phyloP scores from a whole-genome alignment of 2,797 vertebrate genomes.

The Neopelma chrysocephalum region DNA sequence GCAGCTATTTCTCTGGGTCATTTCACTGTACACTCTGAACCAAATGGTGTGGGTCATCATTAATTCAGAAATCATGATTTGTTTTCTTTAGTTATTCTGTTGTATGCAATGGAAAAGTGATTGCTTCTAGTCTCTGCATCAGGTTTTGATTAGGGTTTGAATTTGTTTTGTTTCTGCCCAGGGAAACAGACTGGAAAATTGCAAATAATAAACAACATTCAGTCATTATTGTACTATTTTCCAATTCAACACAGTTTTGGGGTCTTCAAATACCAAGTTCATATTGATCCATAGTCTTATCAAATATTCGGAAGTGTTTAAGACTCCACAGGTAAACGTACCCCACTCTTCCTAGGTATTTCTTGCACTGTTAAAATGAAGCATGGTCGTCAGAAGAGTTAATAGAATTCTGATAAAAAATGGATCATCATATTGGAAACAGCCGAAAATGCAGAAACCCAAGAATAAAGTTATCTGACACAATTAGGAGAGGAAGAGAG shows the following conservation, averaged over 20 bases:
- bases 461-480: not conserved
- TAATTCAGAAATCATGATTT: constrained; percentile 1
- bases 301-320: not conserved
- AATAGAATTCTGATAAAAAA: not conserved
- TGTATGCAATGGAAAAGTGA: not conserved
- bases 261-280: not conserved
- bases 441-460: not conserved
- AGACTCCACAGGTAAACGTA: not conserved
- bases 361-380: not conserved
- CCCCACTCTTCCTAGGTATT: not conserved
- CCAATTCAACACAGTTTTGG: not conserved
- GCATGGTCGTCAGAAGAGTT: not conserved
- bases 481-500: not conserved
- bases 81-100: not conserved
- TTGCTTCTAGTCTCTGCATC: not conserved
- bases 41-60: not conserved
- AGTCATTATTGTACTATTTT: not conserved
- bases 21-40: not conserved
- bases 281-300: not conserved
- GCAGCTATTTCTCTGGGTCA: not conserved
- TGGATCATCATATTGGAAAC: not conserved
- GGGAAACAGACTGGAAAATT: not conserved
- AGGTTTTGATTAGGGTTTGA: not conserved
- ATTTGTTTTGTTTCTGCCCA: constrained; percentile 4
- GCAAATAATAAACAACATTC: not conserved